These are phyloP conservation scores for Sapajus apella DNA, from an alignment of 2,113 vertebrate genomes.

Conservation along the genomic window DNA sequence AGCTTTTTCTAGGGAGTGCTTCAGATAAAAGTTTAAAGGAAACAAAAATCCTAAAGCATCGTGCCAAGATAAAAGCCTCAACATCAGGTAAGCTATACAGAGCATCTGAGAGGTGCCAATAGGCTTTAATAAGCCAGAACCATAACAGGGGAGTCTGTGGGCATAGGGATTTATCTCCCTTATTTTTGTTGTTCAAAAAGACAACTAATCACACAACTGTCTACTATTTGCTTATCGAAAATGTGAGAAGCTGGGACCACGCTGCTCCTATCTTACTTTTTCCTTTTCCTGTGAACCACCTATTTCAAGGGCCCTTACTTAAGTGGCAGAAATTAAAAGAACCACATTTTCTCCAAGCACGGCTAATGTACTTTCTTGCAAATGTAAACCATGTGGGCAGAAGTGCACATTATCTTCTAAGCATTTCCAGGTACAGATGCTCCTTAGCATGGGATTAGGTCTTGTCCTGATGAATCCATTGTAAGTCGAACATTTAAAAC, in stretches of 20 bases:
- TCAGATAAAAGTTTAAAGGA: background rate
- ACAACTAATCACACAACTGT: background rate
- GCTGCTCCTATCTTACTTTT: background rate
- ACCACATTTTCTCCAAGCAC: background rate
- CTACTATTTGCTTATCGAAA: background rate
- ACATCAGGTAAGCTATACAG: background rate
- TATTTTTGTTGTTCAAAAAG: background rate
- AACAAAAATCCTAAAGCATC: background rate
- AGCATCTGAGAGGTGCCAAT: background rate
- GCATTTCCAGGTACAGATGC: background rate
- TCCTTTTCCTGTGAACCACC: background rate
- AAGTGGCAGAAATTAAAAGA: conserved; percentile 9
- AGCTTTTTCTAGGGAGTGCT: background rate
- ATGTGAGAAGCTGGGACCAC: background rate
- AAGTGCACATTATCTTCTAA: background rate
- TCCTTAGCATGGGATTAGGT: background rate
- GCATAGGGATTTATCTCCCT: background rate
- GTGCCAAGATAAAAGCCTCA: background rate
- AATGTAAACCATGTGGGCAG: background rate
- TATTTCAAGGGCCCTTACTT: background rate
- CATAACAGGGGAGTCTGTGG: background rate
- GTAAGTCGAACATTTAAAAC: background rate
- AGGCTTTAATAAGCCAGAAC: background rate
- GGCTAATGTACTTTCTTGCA: background rate
- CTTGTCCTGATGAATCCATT: background rate